These are phyloP conservation scores for Brachionus asplanchnoidis DNA, from an alignment of 1,140 invertebrate genomes.

Conservation along the genomic window DNA sequence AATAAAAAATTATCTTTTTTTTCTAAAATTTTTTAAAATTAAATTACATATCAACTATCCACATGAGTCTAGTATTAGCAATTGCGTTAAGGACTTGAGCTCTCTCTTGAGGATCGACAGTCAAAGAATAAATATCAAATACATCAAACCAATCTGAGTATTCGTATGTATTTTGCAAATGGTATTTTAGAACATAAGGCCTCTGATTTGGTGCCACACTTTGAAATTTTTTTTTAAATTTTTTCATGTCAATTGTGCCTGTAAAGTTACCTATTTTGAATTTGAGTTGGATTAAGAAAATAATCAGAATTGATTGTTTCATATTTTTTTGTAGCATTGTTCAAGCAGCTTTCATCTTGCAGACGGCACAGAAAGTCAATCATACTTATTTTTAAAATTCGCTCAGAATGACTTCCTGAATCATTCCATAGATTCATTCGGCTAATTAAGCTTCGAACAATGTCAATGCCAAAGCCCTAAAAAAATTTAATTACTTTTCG, in stretches of 20 bases:
- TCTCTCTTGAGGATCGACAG: slow-evolving; percentile 29
- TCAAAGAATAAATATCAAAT: not conserved
- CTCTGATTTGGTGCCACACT: not conserved
- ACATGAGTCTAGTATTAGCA: not conserved
- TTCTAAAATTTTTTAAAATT: not conserved
- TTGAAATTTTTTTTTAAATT: not conserved
- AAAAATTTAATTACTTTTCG: not conserved
- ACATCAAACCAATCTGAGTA: slow-evolving; percentile 2
- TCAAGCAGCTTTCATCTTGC: slow-evolving; percentile 12
- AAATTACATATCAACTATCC: slow-evolving; percentile 37
- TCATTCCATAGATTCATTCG: slow-evolving; percentile 31
- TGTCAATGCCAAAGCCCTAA: not conserved
- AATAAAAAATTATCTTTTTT: too few species aligned
- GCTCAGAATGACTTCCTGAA: not conserved
- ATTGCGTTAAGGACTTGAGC: not conserved
- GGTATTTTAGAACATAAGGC: not conserved
- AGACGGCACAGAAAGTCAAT: slow-evolving; percentile 31
- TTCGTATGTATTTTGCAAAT: slow-evolving; percentile 36
- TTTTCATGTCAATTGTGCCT: too few species aligned
- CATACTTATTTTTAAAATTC: slow-evolving; percentile 7
- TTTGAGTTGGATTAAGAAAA: not conserved
- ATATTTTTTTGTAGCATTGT: not conserved
- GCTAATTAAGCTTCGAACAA: not conserved
- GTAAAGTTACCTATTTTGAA: not conserved
- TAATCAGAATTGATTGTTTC: not conserved